Percentiles rank a stretch among this genome's conserved stretches.
Conservation (phyloP, 2,888 invertebrate species). For the Listrodromus nycthemerus region DNA sequence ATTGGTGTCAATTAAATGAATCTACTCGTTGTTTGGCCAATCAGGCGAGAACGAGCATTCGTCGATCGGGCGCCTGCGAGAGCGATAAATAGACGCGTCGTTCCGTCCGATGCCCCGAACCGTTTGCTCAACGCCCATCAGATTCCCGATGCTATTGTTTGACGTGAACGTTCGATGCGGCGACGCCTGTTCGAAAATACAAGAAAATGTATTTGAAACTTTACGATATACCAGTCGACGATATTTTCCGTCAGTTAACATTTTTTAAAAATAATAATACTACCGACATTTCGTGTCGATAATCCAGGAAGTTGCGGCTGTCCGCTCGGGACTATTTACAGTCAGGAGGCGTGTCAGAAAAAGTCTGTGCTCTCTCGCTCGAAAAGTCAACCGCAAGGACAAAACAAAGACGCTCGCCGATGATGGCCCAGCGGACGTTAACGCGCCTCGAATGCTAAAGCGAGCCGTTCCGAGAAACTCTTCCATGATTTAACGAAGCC, state of each 20-base stretch:
- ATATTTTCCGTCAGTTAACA: too few relatives aligned
- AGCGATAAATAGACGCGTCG: neutral
- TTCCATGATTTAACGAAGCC: slow-evolving; percentile 40
- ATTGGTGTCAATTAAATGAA: slow-evolving; percentile 46
- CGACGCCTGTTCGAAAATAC: neutral
- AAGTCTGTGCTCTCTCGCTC: slow-evolving; percentile 36
- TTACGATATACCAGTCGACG: too few relatives aligned
- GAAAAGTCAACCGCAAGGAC: slow-evolving; percentile 64
- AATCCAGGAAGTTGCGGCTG: slow-evolving; percentile 47
- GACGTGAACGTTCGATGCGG: neutral
- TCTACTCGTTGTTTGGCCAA: slow-evolving; percentile 27
- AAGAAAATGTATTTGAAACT: neutral
- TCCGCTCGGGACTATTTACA: slow-evolving; percentile 44
- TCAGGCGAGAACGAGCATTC: slow-evolving; percentile 18
- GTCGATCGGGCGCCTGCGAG: neutral
- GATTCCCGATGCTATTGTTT: neutral
- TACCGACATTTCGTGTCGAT: neutral
- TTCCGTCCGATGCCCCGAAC: neutral
- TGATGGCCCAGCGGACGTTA: slow-evolving; percentile 46
- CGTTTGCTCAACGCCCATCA: neutral
- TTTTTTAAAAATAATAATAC: slow-evolving; percentile 1
- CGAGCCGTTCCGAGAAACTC: slow-evolving; percentile 21
- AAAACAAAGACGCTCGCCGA: slow-evolving; percentile 33
- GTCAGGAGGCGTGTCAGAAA: slow-evolving; percentile 52
- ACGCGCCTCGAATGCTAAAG: slow-evolving; percentile 54